A percentile compares a stretch with the other conserved stretches of the same genome.
Evolutionary conservation across 2,113 vertebrate genomes (phyloP).

Genomic region (Baryphthengus martii): DNA sequence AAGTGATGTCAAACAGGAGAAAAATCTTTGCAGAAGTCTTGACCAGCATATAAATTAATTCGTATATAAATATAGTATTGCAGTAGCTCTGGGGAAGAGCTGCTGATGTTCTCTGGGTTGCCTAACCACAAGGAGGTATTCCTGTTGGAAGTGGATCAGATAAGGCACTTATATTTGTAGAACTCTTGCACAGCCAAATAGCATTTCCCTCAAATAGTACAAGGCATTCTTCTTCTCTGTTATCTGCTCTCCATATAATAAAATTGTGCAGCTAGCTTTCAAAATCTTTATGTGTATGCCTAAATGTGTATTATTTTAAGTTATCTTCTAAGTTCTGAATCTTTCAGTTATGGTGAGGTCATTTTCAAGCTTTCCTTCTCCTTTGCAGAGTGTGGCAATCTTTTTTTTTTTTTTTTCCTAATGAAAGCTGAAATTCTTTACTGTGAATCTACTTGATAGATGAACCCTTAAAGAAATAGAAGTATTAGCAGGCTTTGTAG

Average conservation of each 20-base stretch:
- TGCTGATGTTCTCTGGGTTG: background rate
- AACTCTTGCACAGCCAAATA: accelerated
- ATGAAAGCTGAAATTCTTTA: background rate
- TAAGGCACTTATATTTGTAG: background rate
- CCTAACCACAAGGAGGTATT: background rate
- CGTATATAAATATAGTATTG: background rate
- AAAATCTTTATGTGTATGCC: background rate
- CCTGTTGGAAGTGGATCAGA: background rate
- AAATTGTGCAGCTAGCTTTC: background rate
- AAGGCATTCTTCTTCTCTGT: background rate
- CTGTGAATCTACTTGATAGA: background rate
- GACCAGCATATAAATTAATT: background rate
- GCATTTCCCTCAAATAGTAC: background rate
- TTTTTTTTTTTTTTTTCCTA: background rate
- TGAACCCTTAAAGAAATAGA: background rate
- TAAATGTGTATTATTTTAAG: background rate
- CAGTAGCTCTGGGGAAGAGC: background rate
- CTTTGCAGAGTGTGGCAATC: background rate
- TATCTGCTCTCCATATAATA: background rate
- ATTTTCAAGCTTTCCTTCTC: background rate
- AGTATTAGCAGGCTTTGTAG: background rate
- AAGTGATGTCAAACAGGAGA: accelerated
- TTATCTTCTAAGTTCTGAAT: background rate
- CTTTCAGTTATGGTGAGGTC: background rate
- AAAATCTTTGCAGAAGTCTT: background rate